phyloP scores from a whole-genome alignment of 2,797 vertebrate genomes.

The Natrix natrix region DNA sequence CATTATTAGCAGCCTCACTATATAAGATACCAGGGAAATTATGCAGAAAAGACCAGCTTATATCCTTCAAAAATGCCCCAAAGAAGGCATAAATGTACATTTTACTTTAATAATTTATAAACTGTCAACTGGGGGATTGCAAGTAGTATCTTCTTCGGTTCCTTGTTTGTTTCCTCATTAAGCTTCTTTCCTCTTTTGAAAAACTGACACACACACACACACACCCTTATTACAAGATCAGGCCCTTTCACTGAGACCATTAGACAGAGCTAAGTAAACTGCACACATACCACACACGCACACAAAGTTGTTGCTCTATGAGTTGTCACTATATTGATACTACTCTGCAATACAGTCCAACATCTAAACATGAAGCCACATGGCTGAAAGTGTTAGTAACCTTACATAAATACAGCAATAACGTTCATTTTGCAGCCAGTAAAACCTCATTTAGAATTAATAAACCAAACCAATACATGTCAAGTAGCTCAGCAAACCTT shows the following conservation, averaged over 20 bases:
- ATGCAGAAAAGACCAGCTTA: background rate
- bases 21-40: background rate
- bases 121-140: background rate
- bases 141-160: background rate
- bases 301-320: background rate
- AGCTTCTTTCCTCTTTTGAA: background rate
- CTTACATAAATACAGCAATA: background rate
- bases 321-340: background rate
- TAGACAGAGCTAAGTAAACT: background rate
- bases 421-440: slow-evolving; percentile 11
- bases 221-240: background rate
- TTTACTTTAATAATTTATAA: background rate
- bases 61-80: background rate
- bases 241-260: background rate
- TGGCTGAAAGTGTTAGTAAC: background rate
- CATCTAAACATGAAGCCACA: background rate
- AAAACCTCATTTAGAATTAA: slow-evolving; percentile 19
- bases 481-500: background rate
- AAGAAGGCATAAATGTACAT: background rate
- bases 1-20: background rate
- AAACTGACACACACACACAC: background rate
- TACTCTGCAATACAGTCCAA: background rate
- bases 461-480: background rate
- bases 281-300: too few relatives aligned
- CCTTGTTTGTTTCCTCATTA: background rate